Conservation (phyloP, 1,140 invertebrate species). For the Pseudomyrmex pallidus region DNA sequence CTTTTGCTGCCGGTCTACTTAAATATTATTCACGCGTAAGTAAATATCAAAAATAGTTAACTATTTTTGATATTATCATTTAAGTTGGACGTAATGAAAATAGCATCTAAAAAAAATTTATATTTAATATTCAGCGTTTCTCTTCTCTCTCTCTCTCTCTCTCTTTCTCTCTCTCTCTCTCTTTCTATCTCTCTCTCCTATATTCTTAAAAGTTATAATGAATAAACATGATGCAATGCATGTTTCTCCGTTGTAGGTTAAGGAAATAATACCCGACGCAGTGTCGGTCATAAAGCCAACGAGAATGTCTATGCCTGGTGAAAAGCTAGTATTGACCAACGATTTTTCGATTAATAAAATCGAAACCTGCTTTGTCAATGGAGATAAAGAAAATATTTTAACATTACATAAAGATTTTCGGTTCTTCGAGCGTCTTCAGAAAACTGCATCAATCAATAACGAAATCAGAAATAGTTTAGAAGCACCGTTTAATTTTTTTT, state of each 20-base stretch:
- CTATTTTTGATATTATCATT: too few relatives aligned
- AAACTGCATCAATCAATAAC: slow-evolving; percentile 70
- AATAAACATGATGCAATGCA: neutral
- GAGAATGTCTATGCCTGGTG: slow-evolving; percentile 65
- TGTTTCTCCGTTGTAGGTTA: slow-evolving; percentile 46
- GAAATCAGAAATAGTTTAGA: slow-evolving; percentile 69
- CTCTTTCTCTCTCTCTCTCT: too few relatives aligned
- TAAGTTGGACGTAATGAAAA: neutral
- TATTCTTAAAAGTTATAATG: too few relatives aligned
- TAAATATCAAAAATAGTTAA: too few relatives aligned
- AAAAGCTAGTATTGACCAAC: slow-evolving; percentile 73
- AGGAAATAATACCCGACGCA: slow-evolving; percentile 67
- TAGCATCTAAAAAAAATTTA: neutral
- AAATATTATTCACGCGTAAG: slow-evolving; percentile 75
- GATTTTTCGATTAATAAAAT: slow-evolving; percentile 77
- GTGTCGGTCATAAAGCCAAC: slow-evolving; percentile 76
- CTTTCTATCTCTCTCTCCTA: too few relatives aligned
- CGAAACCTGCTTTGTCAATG: slow-evolving; percentile 71
- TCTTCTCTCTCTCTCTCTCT: too few relatives aligned
- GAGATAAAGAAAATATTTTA: slow-evolving; percentile 52
- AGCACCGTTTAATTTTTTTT: slow-evolving; percentile 77
- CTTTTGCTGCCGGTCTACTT: slow-evolving; percentile 77
- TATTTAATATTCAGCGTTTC: too few relatives aligned
- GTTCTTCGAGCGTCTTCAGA: slow-evolving; percentile 70
- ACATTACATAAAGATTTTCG: slow-evolving; percentile 44